A percentile compares a stretch with the other conserved stretches of the same genome.
phyloP scores from a whole-genome alignment of 2,888 invertebrate species.

The Ptilodon capucinus region DNA sequence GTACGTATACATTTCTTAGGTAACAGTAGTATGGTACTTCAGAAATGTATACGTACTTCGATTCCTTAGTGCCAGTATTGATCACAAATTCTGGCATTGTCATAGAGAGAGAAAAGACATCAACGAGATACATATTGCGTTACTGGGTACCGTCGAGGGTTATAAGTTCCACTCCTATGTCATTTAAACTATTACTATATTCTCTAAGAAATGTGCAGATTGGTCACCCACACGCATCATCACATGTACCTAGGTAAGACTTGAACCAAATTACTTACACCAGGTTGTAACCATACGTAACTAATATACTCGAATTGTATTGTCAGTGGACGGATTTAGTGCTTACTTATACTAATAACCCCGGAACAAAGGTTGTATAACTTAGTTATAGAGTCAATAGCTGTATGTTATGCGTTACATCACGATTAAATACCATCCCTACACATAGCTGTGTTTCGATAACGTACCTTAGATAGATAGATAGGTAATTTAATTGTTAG shows the following conservation, averaged over 20 bases:
- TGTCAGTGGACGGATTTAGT: not conserved
- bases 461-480: not conserved
- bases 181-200: too few relatives aligned
- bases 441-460: slow-evolving; percentile 10
- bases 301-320: not conserved
- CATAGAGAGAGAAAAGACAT: slow-evolving; percentile 34
- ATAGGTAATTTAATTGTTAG: not conserved
- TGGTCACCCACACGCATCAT: too few relatives aligned
- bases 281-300: slow-evolving; percentile 1
- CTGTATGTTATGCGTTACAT: slow-evolving; percentile 31
- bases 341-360: slow-evolving; percentile 27
- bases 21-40: too few relatives aligned
- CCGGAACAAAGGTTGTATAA: slow-evolving; percentile 39
- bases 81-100: not conserved
- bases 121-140: slow-evolving; percentile 19
- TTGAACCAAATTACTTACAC: not conserved
- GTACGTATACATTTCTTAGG: too few relatives aligned
- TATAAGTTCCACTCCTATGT: too few relatives aligned
- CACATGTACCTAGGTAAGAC: too few relatives aligned
- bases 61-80: not conserved
- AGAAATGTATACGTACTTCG: too few relatives aligned
- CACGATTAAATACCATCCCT: slow-evolving; percentile 36
- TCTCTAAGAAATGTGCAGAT: too few relatives aligned
- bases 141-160: too few relatives aligned
- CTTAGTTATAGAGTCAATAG: slow-evolving; percentile 6